phyloP scores from a whole-genome alignment of 2,888 invertebrate genomes.

The Drosophila glabriapex region DNA sequence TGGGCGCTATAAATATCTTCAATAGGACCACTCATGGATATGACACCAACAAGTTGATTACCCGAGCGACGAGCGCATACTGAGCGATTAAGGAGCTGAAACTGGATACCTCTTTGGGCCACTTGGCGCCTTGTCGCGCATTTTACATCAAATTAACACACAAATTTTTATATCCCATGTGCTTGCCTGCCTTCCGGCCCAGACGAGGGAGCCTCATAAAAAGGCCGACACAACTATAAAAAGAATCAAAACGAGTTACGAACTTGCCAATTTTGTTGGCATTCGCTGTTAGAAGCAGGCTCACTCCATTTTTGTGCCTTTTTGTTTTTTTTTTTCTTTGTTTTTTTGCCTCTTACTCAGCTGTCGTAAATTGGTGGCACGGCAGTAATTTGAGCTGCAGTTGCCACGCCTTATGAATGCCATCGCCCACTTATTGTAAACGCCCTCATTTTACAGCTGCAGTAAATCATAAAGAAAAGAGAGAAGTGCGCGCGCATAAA shows the following conservation, averaged over 20 bases:
- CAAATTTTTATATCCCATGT: conserved; percentile 70
- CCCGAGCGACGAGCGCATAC: conserved; percentile 17
- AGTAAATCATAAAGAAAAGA: conserved; percentile 68
- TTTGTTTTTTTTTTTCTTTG: conserved; percentile 10
- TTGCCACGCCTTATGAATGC: conserved; percentile 33
- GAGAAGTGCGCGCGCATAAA: conserved; percentile 49
- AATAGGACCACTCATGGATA: not conserved
- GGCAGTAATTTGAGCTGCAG: conserved; percentile 57
- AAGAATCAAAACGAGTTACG: conserved; percentile 76
- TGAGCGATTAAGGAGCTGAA: conserved; percentile 49
- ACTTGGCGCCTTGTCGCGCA: conserved; percentile 65
- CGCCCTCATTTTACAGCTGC: conserved; percentile 66
- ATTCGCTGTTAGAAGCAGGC: conserved; percentile 30
- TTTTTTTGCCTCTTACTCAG: conserved; percentile 11
- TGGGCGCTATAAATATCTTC: conserved; percentile 1
- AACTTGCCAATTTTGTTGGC: conserved; percentile 66
- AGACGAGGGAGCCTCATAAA: conserved; percentile 55
- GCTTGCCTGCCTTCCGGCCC: conserved; percentile 3
- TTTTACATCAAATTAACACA: conserved; percentile 76
- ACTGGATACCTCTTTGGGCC: conserved; percentile 27
- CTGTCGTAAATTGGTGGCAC: conserved; percentile 69
- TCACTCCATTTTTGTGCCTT: conserved; percentile 15
- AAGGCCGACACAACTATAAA: conserved; percentile 69
- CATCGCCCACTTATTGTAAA: conserved; percentile 45
- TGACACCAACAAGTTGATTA: conserved; percentile 34